Base-by-base conservation (phyloP, 2,888 invertebrate genomes). In the Seladonia tumulorum region DNA sequence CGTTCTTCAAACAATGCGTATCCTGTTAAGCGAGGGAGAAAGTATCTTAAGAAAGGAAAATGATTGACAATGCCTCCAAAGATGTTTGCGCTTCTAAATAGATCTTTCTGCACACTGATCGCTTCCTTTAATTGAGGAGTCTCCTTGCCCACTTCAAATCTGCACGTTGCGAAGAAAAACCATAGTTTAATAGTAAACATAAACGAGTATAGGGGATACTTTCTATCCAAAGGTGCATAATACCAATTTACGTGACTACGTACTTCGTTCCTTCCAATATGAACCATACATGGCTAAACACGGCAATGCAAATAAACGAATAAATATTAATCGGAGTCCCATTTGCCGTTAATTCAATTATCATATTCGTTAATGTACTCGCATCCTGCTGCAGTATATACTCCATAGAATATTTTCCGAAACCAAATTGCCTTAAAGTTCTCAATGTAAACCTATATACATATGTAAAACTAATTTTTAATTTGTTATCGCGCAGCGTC, bases 221-320 rank as follows among this genome's bases (percentile, higher is more conserved):
- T 22, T 49, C 18, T 49, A 49, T 49, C 8, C 22, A 49, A 49
- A 53, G 2, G 8, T 22, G 49, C 2, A 0, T 53, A 25, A 16
- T 35, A 45, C 39, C 10, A 35, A 35, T 25, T 73, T 45, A 47
- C 35, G 5, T 25, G 25, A 66, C 16, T 22, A 10, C 78, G 5
- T 88, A 94, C 94, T 97, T 96, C 93, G 95, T 94, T 93, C 97
- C 97, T 84, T 97, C 97, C 77, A 97, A 95, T 93, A 97, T 96
- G 60, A 96, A 96, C 97, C 97, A 97, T 45, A 97, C 92, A 22
- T 96, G 96, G 93, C 97, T 97, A 88, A 97, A 94, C 7, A 97
- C 96, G 18, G 94, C 93, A 12, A 92, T 71, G 0, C 92, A 87
- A 0, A 96, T 96, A 60, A 96, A 95, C 49, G 85, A 75, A 14